Percentiles rank a stretch among this genome's conserved stretches.
phyloP scores from a whole-genome alignment of 2,888 invertebrate species.

The Hemistola chrysoprasaria region DNA sequence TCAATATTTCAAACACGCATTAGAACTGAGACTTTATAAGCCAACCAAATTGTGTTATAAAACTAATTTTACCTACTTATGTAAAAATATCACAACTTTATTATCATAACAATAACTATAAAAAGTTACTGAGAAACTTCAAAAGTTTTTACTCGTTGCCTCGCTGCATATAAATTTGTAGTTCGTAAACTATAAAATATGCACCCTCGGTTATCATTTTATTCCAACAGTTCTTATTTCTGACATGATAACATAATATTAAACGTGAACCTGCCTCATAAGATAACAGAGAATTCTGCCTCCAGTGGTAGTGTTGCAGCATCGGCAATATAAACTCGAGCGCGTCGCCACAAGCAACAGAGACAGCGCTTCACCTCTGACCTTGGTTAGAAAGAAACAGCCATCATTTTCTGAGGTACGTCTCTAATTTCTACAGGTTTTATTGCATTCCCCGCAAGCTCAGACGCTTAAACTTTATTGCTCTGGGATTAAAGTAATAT shows the following conservation, averaged over 20 bases:
- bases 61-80: too few relatives aligned
- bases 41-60: too few relatives aligned
- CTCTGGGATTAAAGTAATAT: constrained; percentile 81
- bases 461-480: constrained; percentile 81
- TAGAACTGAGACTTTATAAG: too few relatives aligned
- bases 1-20: too few relatives aligned
- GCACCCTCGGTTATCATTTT: constrained; percentile 42
- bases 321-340: constrained; percentile 73
- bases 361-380: constrained; percentile 56
- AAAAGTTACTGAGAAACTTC: constrained; percentile 8
- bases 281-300: constrained; percentile 74
- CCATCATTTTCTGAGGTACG: constrained; percentile 57
- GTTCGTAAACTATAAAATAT: constrained; percentile 47
- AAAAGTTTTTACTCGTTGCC: constrained; percentile 2
- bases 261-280: constrained; percentile 72
- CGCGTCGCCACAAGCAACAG: constrained; percentile 53
- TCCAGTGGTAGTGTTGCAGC: constrained; percentile 73
- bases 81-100: too few relatives aligned
- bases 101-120: not conserved
- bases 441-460: constrained; percentile 80
- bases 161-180: constrained; percentile 31
- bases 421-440: constrained; percentile 76
- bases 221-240: constrained; percentile 36
- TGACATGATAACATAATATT: constrained; percentile 68
- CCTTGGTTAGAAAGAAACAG: constrained; percentile 75